Conservation (phyloP, 2,888 invertebrate genomes). For the Acanthacorydalis orientalis region DNA sequence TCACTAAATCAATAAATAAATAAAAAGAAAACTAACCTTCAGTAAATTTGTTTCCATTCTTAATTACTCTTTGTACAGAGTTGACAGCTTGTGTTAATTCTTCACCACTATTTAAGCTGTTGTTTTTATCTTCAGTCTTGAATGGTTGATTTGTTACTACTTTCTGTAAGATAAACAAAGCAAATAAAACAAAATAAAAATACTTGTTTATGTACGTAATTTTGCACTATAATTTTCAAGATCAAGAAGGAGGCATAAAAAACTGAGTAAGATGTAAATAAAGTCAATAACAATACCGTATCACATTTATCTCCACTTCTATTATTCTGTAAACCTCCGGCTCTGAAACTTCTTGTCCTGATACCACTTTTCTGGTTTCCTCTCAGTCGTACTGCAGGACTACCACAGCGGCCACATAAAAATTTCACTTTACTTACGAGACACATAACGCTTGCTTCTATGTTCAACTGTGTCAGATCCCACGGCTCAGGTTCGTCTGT, state of each 20-base stretch:
- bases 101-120: conserved; percentile 13
- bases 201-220: neutral
- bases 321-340: neutral
- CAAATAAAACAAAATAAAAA: neutral
- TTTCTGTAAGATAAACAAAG: conserved; percentile 12
- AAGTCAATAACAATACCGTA: too few species aligned
- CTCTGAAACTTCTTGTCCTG: conserved; percentile 2
- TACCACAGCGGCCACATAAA: conserved; percentile 55
- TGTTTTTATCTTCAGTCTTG: conserved; percentile 11
- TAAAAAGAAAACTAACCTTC: conserved; percentile 27
- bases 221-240: neutral
- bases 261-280: too few species aligned
- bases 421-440: conserved; percentile 69
- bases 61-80: conserved; percentile 33
- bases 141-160: conserved; percentile 18
- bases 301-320: neutral
- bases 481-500: conserved; percentile 72
- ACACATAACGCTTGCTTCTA: conserved; percentile 77
- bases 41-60: conserved; percentile 54
- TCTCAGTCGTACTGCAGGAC: conserved; percentile 49
- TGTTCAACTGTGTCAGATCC: conserved; percentile 71
- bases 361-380: conserved; percentile 22
- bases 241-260: too few species aligned
- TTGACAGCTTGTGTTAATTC: conserved; percentile 33
- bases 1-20: conserved; percentile 25